These are phyloP conservation scores for Caenorhabditis zanzibari DNA, from an alignment of 2,888 invertebrate species.

Conservation along the genomic window DNA sequence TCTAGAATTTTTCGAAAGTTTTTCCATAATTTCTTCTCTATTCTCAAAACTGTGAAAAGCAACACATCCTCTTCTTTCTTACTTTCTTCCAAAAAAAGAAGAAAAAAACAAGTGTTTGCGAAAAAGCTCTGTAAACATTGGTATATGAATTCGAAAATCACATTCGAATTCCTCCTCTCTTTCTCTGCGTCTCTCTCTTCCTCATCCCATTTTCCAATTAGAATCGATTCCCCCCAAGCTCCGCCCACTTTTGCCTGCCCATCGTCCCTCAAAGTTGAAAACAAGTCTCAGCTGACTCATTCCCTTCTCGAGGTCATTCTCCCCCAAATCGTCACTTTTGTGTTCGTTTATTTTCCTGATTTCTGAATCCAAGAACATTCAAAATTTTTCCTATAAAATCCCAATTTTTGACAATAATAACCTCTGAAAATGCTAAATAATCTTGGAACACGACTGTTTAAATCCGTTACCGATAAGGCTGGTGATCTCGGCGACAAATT, in stretches of 20 bases:
- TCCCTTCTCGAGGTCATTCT: constrained; percentile 7
- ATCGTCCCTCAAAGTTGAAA: constrained; percentile 27
- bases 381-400: too few species aligned
- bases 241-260: neutral
- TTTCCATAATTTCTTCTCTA: neutral
- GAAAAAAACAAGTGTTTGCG: constrained; percentile 37
- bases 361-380: neutral
- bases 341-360: neutral
- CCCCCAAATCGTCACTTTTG: neutral
- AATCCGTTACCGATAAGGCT: constrained; percentile 76
- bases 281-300: constrained; percentile 58
- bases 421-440: constrained; percentile 70
- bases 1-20: neutral
- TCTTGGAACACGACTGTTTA: constrained; percentile 71
- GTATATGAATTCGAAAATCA: constrained; percentile 9
- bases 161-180: neutral
- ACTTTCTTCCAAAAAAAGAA: neutral
- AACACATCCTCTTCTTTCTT: neutral
- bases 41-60: neutral
- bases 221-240: neutral
- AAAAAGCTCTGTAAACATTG: constrained; percentile 60
- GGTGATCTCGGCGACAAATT: constrained; percentile 77
- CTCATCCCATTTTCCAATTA: constrained; percentile 10
- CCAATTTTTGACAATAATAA: too few species aligned
- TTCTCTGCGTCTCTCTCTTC: constrained; percentile 14